Percentiles rank a stretch among this genome's conserved stretches.
phyloP scores from a whole-genome alignment of 2,113 vertebrate genomes.

The Cyprinodon tularosa region DNA sequence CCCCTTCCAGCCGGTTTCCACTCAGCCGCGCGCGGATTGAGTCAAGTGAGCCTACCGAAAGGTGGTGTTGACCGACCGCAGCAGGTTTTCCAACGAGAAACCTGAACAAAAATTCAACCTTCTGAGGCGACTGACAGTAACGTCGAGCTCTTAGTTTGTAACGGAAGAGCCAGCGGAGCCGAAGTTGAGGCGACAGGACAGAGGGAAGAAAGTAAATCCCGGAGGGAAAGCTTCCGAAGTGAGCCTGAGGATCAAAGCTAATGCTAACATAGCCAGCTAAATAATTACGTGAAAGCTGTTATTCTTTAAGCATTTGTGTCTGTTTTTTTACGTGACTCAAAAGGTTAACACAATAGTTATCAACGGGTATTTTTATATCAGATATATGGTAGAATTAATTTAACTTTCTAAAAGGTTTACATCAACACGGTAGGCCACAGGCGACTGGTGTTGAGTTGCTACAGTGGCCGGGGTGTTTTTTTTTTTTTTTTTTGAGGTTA shows the following conservation, averaged over 20 bases:
- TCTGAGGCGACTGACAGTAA: slow-evolving; percentile 60
- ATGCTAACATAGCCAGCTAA: slow-evolving; percentile 68
- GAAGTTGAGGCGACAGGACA: slow-evolving; percentile 43
- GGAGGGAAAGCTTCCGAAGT: slow-evolving; percentile 66
- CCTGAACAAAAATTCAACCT: slow-evolving; percentile 54
- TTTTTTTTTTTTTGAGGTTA: slow-evolving; percentile 47
- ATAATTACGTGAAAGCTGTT: slow-evolving; percentile 61
- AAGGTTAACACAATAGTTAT: slow-evolving; percentile 21
- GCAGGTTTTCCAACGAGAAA: slow-evolving; percentile 73
- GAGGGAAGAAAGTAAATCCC: slow-evolving; percentile 63
- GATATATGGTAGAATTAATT: slow-evolving; percentile 31
- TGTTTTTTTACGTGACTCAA: slow-evolving; percentile 38
- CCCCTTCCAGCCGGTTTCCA: slow-evolving; percentile 64
- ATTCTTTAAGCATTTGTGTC: slow-evolving; percentile 25
- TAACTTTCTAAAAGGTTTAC: slow-evolving; percentile 23
- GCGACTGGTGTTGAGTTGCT: slow-evolving; percentile 57
- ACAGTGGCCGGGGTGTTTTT: slow-evolving; percentile 45
- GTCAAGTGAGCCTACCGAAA: slow-evolving; percentile 74
- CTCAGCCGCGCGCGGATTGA: slow-evolving; percentile 77
- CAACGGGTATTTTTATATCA: neutral
- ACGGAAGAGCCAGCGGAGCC: slow-evolving; percentile 41
- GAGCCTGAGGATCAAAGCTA: slow-evolving; percentile 70
- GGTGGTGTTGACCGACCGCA: slow-evolving; percentile 74
- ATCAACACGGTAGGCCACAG: slow-evolving; percentile 66
- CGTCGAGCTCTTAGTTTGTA: slow-evolving; percentile 35